Conservation (phyloP, 2,888 invertebrate genomes). For the Rhagonycha fulva region DNA sequence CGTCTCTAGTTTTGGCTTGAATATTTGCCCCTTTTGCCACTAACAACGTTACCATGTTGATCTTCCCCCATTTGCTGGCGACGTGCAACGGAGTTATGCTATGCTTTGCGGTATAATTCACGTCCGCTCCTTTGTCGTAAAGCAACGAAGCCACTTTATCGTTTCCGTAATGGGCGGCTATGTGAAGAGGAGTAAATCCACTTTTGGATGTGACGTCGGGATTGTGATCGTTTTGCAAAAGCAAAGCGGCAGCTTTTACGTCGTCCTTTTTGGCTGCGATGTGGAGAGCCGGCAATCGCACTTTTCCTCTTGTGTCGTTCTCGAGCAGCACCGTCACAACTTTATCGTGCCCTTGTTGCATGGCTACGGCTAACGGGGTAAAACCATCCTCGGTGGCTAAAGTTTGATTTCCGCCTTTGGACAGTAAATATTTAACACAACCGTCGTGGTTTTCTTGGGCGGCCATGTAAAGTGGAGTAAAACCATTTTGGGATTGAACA, state of each 20-base stretch:
- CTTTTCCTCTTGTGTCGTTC: constrained; percentile 95
- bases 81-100: constrained; percentile 98
- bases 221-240: constrained; percentile 94
- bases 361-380: constrained; percentile 97
- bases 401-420: constrained; percentile 94
- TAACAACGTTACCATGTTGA: constrained; percentile 87
- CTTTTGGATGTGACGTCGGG: constrained; percentile 97
- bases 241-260: constrained; percentile 89
- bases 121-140: constrained; percentile 89
- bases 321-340: constrained; percentile 95
- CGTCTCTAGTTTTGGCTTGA: constrained; percentile 92
- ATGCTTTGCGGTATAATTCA: constrained; percentile 95
- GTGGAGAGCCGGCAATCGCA: constrained; percentile 93
- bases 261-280: constrained; percentile 99
- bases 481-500: constrained; percentile 95
- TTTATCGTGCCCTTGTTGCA: constrained; percentile 97
- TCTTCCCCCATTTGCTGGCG: constrained; percentile 98
- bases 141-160: constrained; percentile 89
- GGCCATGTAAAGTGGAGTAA: constrained; percentile 98
- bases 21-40: constrained; percentile 89
- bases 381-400: constrained; percentile 98
- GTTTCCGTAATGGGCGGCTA: constrained; percentile 98
- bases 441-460: constrained; percentile 96
- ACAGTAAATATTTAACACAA: constrained; percentile 88
- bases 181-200: constrained; percentile 98